Evolutionary conservation across 2,888 invertebrate species (phyloP), one percentile per base, ranked within the genome.

Genomic region (Gonocerus acuteangulatus): DNA sequence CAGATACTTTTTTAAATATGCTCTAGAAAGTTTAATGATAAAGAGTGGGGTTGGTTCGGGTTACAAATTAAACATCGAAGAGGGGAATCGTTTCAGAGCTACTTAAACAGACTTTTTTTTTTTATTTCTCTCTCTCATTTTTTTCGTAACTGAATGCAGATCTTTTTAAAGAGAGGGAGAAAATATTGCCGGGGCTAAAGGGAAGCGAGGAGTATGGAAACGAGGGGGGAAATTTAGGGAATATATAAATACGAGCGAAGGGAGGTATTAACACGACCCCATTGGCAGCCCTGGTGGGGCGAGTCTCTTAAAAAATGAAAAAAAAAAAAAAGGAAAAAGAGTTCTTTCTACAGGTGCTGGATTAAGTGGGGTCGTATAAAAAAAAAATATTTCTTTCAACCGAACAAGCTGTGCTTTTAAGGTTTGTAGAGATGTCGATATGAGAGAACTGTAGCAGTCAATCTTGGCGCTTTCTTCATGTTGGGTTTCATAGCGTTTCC

Each of bases 51-150:
- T 13, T 15, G 44, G 57, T 47, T 57, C 47, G 34, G 27, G 57
- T 57, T 57, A 57, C 57, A 57, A 57, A 57, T 57, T 57, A 57
- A 57, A 57, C 57, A 57, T 19, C 57, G 47, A 27, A 57, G 57
- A 57, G 57, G 42, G 57, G 57, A 47, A 47, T 57, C 45, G 32
- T 54, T 54, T 42, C 54, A 21, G 57, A 42, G 23, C 23, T 47
- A 47, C 34, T 57, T 57, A 47, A 47, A 57, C 47, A 27, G 45
- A 57, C 32, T 16, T 57, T 57, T 57, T 56, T 56, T 54, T 42
- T 42, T 13, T 3, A 23, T 44, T 42, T 42, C 39, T 52, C 36
- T 39, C 21, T 7, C 18, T 54, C 34, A 15, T 54, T 54, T 54
- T 52, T 54, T 52, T 51, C 39, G 21, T 23, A 22, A 54, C 54